Percentiles rank a stretch among this genome's conserved stretches.
Conservation (phyloP, 2,888 invertebrate genomes). For the Mesorhabditis spiculigera region DNA sequence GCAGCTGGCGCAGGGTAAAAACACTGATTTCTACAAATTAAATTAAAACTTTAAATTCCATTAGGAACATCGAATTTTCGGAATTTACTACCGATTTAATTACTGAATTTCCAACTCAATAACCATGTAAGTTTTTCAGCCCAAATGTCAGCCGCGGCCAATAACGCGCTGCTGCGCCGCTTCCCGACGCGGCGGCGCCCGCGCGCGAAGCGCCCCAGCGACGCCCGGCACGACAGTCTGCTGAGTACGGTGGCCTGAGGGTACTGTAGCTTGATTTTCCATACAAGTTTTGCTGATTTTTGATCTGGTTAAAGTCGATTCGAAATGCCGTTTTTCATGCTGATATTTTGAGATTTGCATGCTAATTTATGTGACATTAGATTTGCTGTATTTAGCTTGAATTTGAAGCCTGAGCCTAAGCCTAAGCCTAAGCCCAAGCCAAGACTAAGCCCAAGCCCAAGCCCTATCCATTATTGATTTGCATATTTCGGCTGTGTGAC, state of each 20-base stretch:
- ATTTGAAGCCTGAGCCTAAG: no score
- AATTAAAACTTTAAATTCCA: neutral
- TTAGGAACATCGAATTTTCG: neutral
- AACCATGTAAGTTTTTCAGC: conserved; percentile 28
- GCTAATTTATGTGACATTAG: no score
- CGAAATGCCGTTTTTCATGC: no score
- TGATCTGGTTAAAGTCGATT: neutral
- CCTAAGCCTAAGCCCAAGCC: no score
- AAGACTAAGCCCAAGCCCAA: no score
- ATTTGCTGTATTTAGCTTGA: no score
- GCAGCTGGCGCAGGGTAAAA: conserved; percentile 49
- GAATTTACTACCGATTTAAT: neutral
- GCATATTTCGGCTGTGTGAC: no score
- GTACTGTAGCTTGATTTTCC: neutral
- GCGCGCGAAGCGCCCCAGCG: neutral
- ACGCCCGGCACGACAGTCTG: neutral
- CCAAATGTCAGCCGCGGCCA: conserved; percentile 53
- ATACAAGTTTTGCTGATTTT: neutral
- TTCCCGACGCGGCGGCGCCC: conserved; percentile 40
- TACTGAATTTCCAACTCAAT: neutral
- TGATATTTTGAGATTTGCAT: no score
- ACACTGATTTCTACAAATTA: neutral
- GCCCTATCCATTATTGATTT: no score
- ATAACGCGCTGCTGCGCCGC: conserved; percentile 47
- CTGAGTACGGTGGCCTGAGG: conserved; percentile 1